Evolutionary conservation across 2,797 vertebrate species (phyloP).

Genomic region (Phrynocephalus guinanensis): DNA sequence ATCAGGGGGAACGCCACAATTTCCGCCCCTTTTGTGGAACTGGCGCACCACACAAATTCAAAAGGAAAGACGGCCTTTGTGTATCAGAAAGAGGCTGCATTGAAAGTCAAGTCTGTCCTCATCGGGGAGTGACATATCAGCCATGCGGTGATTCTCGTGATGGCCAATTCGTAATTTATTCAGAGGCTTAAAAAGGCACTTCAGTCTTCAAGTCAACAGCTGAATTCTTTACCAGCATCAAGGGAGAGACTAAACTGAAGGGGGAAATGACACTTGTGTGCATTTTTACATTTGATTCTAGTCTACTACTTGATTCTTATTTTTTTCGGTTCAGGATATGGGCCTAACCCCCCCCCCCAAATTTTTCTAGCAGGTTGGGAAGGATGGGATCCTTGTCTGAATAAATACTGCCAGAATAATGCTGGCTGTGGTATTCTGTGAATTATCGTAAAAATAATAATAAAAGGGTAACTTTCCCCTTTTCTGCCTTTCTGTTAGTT

Average conservation of each 20-base stretch:
- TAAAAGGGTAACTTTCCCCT: too few species aligned
- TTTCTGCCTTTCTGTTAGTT: not conserved
- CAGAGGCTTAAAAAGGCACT: conserved; percentile 23
- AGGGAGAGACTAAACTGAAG: conserved; percentile 49
- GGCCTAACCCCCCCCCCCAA: too few species aligned
- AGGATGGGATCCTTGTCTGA: too few species aligned
- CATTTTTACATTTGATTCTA: conserved; percentile 59
- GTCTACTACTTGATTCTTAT: conserved; percentile 49
- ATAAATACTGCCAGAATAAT: too few species aligned
- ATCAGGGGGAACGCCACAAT: not conserved
- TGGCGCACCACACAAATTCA: conserved; percentile 5
- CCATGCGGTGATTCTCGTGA: conserved; percentile 29
- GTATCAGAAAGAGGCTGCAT: conserved; percentile 10
- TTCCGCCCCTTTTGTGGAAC: not conserved
- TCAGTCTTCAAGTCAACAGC: conserved; percentile 48
- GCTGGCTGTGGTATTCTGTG: too few species aligned
- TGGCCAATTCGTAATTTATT: conserved; percentile 63
- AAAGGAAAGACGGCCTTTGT: conserved; percentile 23
- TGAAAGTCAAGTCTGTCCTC: conserved; percentile 41
- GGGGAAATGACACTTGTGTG: conserved; percentile 61
- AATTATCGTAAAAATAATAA: too few species aligned
- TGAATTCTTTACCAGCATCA: conserved; percentile 57
- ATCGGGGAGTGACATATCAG: conserved; percentile 53
- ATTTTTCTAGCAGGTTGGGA: too few species aligned
- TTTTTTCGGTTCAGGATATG: conserved; percentile 64